phyloP scores from a whole-genome alignment of 2,797 vertebrate species.

The Acanthurus leucopareius region DNA sequence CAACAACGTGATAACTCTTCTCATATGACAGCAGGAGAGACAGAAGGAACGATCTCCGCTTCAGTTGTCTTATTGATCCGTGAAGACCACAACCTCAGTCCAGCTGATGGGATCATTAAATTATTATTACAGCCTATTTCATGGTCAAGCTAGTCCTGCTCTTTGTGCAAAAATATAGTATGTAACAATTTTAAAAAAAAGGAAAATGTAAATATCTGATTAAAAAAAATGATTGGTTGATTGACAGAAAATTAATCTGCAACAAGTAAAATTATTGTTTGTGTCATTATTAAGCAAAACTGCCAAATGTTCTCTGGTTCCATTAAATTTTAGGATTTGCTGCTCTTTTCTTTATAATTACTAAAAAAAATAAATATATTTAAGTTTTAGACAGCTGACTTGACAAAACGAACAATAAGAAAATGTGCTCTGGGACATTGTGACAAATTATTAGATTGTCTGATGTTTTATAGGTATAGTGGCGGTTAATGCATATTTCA shows the following conservation, averaged over 20 bases:
- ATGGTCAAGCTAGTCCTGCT: background rate
- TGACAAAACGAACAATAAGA: background rate
- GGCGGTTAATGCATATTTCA: background rate
- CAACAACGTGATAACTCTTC: conserved; percentile 30
- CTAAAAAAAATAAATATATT: background rate
- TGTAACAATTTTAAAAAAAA: background rate
- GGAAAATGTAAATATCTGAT: background rate
- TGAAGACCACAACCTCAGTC: conserved; percentile 9
- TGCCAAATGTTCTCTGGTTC: background rate
- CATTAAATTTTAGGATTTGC: background rate
- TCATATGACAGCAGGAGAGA: conserved; percentile 23
- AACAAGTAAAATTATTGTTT: background rate
- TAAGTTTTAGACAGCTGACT: background rate
- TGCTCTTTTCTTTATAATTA: background rate
- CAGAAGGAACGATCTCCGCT: conserved; percentile 14
- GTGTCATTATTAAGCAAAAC: background rate
- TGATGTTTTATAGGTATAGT: background rate
- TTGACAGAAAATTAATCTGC: background rate
- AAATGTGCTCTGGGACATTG: background rate
- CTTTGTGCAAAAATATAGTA: background rate
- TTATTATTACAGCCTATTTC: conserved; percentile 3
- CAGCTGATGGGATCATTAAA: conserved; percentile 15
- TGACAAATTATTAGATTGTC: background rate
- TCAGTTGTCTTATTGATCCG: conserved; percentile 21
- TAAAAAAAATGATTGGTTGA: background rate